Percentiles rank a stretch among this genome's conserved stretches.
phyloP scores from a whole-genome alignment of 2,888 invertebrate genomes.

The Epistrophe grossulariae region DNA sequence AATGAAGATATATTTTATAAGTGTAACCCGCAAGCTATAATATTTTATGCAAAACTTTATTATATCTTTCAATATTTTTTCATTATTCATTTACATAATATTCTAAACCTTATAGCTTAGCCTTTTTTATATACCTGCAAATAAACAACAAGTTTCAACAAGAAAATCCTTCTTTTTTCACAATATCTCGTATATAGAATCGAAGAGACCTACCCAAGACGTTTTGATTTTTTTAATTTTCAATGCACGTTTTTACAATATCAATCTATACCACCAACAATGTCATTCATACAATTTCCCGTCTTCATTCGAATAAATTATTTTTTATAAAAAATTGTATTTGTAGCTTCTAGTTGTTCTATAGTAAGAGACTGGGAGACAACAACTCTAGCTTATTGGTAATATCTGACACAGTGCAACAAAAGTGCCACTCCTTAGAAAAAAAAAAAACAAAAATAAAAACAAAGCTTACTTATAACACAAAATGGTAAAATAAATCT shows the following conservation, averaged over 20 bases:
- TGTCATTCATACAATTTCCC: conserved; percentile 39
- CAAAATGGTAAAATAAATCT: conserved; percentile 46
- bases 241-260: conserved; percentile 60
- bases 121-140: not conserved
- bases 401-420: not conserved
- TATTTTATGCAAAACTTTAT: conserved; percentile 33
- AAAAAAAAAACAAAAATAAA: not conserved
- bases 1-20: conserved; percentile 34
- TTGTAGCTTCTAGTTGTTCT: not conserved
- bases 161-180: conserved; percentile 36
- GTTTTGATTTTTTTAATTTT: conserved; percentile 42
- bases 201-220: conserved; percentile 32
- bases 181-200: not conserved
- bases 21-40: conserved; percentile 23
- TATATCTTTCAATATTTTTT: not conserved
- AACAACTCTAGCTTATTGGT: conserved; percentile 11
- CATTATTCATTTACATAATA: not conserved
- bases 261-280: conserved; percentile 38
- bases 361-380: not conserved
- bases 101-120: conserved; percentile 18
- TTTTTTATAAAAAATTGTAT: not conserved
- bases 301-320: conserved; percentile 41
- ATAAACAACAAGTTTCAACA: conserved; percentile 47
- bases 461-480: conserved; percentile 1
- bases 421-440: conserved; percentile 59